These are phyloP conservation scores for Malurus melanocephalus DNA, from an alignment of 2,113 vertebrate genomes.

Conservation along the genomic window DNA sequence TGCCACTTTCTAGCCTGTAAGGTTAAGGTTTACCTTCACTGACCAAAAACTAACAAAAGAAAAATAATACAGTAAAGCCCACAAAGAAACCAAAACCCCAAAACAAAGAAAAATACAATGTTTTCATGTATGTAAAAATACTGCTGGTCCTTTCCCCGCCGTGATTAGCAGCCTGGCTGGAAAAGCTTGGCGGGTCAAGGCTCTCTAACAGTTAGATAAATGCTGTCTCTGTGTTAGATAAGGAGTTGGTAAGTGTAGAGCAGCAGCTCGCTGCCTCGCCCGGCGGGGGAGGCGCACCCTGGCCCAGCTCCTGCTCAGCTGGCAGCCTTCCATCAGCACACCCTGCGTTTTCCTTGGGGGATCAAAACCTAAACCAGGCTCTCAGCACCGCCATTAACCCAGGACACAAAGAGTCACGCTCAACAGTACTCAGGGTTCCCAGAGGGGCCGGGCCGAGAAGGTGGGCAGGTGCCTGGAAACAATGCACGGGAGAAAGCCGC, in stretches of 20 bases:
- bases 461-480: fast-evolving
- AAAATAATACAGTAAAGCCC: background rate
- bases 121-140: background rate
- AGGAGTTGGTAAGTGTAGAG: fast-evolving
- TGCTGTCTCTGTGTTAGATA: background rate
- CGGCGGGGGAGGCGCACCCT: too few relatives aligned
- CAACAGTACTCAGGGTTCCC: fast-evolving
- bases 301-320: background rate
- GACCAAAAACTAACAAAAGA: background rate
- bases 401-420: fast-evolving
- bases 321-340: background rate
- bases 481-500: fast-evolving
- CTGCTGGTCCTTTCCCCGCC: fast-evolving
- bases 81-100: too few relatives aligned
- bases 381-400: fast-evolving
- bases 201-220: fast-evolving
- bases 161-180: too few relatives aligned
- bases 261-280: background rate
- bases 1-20: background rate
- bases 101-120: background rate
- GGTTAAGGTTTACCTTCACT: fast-evolving
- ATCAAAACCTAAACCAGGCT: fast-evolving
- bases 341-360: fast-evolving
- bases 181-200: background rate
- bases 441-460: too few relatives aligned